A percentile compares a stretch with the other conserved stretches of the same genome.
Evolutionary conservation across 1,140 invertebrate genomes (phyloP).

Genomic region (Archivesica marissinica): DNA sequence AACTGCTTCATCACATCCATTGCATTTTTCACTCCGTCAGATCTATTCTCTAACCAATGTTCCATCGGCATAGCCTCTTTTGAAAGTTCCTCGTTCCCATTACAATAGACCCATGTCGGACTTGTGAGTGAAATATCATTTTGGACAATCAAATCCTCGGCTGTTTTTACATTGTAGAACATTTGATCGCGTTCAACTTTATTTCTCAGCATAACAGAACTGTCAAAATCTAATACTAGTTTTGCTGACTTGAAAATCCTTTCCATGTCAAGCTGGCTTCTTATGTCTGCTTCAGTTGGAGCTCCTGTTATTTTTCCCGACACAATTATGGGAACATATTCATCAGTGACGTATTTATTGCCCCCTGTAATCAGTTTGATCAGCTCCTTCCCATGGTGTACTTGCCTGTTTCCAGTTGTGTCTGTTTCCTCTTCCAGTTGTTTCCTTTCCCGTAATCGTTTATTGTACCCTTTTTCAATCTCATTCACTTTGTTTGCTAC

Average conservation of each 20-base stretch:
- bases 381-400: not conserved
- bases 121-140: not conserved
- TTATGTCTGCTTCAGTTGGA: not conserved
- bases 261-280: not conserved
- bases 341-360: slow-evolving; percentile 25
- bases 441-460: not conserved
- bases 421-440: slow-evolving; percentile 16
- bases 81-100: slow-evolving; percentile 19
- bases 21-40: not conserved
- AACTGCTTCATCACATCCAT: slow-evolving; percentile 1
- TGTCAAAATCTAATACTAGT: slow-evolving; percentile 15
- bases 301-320: not conserved
- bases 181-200: slow-evolving; percentile 1
- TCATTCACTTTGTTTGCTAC: not conserved
- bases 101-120: slow-evolving; percentile 17
- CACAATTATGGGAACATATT: slow-evolving; percentile 14
- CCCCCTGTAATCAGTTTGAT: slow-evolving; percentile 2
- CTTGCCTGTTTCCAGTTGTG: not conserved
- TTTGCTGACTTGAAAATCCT: not conserved
- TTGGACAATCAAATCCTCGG: not conserved
- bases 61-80: not conserved
- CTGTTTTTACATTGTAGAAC: not conserved
- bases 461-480: not conserved
- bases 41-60: slow-evolving; percentile 1
- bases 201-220: not conserved